A percentile compares a stretch with the other conserved stretches of the same genome.
Evolutionary conservation across 2,888 invertebrate genomes (phyloP).

Genomic region (Autographa pulchrina): DNA sequence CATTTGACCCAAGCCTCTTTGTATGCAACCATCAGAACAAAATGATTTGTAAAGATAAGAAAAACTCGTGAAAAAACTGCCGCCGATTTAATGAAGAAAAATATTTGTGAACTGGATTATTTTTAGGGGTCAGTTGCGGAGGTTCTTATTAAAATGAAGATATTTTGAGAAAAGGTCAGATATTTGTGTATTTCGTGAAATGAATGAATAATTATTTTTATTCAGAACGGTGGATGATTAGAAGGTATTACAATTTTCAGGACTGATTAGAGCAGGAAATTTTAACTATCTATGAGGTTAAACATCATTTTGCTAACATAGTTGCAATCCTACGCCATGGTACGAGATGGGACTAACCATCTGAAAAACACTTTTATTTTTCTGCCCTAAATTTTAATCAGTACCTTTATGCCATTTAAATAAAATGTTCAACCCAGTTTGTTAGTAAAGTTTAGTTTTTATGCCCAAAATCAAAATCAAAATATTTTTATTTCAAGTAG

Average conservation of each 20-base stretch:
- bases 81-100: slow-evolving; percentile 64
- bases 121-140: slow-evolving; percentile 6
- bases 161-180: neutral
- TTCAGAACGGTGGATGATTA: no score
- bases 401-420: no score
- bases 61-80: slow-evolving; percentile 58
- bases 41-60: slow-evolving; percentile 75
- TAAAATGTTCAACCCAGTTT: no score
- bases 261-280: no score
- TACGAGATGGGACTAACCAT: no score
- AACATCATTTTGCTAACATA: neutral
- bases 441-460: no score
- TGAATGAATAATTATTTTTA: neutral
- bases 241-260: no score
- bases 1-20: slow-evolving; percentile 56
- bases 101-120: slow-evolving; percentile 31
- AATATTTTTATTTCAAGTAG: no score
- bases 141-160: neutral
- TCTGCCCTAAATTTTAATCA: no score
- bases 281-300: neutral
- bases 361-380: no score
- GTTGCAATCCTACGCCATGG: no score
- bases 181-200: neutral
- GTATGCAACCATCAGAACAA: slow-evolving; percentile 67
- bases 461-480: no score